These are phyloP conservation scores for Percopsis omiscomaycus DNA, from an alignment of 2,797 vertebrate species.

Conservation along the genomic window DNA sequence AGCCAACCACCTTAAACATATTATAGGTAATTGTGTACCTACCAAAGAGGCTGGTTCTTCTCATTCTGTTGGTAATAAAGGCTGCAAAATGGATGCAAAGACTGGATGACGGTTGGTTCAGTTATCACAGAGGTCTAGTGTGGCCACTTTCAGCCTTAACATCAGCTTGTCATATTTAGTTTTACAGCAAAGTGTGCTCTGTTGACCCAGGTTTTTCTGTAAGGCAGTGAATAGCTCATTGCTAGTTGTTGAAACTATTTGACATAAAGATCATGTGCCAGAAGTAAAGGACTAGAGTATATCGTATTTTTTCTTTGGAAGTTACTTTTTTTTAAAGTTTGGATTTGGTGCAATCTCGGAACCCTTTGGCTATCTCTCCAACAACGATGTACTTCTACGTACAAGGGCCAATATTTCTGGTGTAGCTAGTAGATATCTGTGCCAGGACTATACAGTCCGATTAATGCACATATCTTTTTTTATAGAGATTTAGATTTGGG, in stretches of 20 bases:
- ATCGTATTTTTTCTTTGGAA: too few relatives aligned
- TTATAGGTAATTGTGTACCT: not conserved
- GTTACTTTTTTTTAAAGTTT: too few relatives aligned
- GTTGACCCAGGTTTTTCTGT: constrained; percentile 14
- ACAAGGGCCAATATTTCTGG: too few relatives aligned
- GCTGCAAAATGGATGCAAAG: too few relatives aligned
- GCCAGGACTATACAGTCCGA: too few relatives aligned
- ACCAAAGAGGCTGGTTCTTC: not conserved
- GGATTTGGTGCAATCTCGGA: too few relatives aligned
- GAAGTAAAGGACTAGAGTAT: not conserved
- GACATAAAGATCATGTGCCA: constrained; percentile 26
- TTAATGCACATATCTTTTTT: too few relatives aligned
- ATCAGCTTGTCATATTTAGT: constrained; percentile 52
- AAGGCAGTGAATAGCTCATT: not conserved
- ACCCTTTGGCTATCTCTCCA: too few relatives aligned
- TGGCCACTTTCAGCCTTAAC: constrained; percentile 24
- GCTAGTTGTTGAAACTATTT: constrained; percentile 4
- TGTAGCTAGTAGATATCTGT: too few relatives aligned
- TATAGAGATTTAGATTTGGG: too few relatives aligned
- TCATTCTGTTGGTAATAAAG: not conserved
- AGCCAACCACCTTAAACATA: not conserved
- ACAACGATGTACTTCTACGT: too few relatives aligned
- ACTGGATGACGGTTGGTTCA: too few relatives aligned
- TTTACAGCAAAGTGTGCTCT: constrained; percentile 16
- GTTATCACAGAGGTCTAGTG: constrained; percentile 1